A percentile compares a stretch with the other conserved stretches of the same genome.
phyloP scores from a whole-genome alignment of 2,113 vertebrate genomes.

The Aldabrachelys gigantea region DNA sequence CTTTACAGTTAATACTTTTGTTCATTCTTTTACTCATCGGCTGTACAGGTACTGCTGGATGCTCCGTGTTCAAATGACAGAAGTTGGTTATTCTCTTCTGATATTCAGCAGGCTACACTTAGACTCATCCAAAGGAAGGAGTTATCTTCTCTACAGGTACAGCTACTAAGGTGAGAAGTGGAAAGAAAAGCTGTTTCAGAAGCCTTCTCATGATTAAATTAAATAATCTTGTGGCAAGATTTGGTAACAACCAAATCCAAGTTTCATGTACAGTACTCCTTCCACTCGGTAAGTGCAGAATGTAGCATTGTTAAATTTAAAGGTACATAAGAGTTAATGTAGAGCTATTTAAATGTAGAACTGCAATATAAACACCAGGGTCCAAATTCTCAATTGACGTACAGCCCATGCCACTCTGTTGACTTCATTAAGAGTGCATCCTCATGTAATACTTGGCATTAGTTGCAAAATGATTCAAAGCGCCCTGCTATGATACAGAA shows the following conservation, averaged over 20 bases:
- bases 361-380: not conserved
- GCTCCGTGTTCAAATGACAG: constrained; percentile 97
- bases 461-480: not conserved
- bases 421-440: not conserved
- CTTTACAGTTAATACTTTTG: not conserved
- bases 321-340: not conserved
- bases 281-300: not conserved
- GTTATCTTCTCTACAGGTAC: constrained; percentile 73
- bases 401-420: not conserved
- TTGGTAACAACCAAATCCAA: not conserved
- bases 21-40: not conserved
- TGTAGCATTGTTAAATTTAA: not conserved
- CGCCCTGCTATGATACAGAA: not conserved
- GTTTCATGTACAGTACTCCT: not conserved
- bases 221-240: rapidly evolving
- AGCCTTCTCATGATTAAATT: not conserved
- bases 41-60: constrained; percentile 79
- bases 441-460: not conserved
- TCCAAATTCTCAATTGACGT: rapidly evolving
- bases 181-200: not conserved
- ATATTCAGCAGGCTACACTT: constrained; percentile 66
- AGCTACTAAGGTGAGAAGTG: constrained; percentile 79
- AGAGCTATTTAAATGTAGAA: not conserved
- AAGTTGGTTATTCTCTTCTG: constrained; percentile 91
- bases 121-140: constrained; percentile 75